Evolutionary conservation across 2,888 invertebrate species (phyloP).

Genomic region (Callyntrura sp.): DNA sequence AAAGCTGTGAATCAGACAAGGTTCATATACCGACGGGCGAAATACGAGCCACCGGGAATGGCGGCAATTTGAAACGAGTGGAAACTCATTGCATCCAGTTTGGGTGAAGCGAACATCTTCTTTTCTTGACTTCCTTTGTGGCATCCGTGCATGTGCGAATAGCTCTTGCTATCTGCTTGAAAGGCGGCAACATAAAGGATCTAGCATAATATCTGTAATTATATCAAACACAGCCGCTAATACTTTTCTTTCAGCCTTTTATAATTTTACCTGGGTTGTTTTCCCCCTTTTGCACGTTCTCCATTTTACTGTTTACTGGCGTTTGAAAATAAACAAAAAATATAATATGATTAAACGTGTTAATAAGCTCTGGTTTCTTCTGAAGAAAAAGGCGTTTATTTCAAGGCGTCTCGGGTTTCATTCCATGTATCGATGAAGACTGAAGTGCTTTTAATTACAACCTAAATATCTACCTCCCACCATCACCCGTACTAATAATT

Average conservation of each 20-base stretch:
- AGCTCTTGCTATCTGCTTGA: constrained; percentile 5
- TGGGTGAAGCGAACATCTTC: not conserved
- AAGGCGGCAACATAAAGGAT: constrained; percentile 45
- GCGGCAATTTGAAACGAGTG: too few relatives aligned
- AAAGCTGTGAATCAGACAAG: not conserved
- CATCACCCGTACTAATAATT: too few relatives aligned
- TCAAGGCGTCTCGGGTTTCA: too few relatives aligned
- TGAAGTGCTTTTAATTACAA: too few relatives aligned
- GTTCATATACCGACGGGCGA: too few relatives aligned
- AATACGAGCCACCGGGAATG: not conserved
- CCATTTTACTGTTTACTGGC: constrained; percentile 21
- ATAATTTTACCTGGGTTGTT: constrained; percentile 26
- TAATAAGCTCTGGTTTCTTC: too few relatives aligned
- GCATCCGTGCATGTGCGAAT: not conserved
- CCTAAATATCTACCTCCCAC: too few relatives aligned
- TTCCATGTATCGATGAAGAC: too few relatives aligned
- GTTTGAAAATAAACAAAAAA: too few relatives aligned
- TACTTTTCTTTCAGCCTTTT: not conserved
- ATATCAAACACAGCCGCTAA: constrained; percentile 72
- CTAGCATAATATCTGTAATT: constrained; percentile 72
- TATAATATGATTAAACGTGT: too few relatives aligned
- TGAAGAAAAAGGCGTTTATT: too few relatives aligned
- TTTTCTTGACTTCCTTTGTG: not conserved
- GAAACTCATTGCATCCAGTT: not conserved
- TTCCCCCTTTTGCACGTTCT: constrained; percentile 29